Evolutionary conservation across 2,888 invertebrate species (phyloP), one percentile per base, ranked within the genome.

Genomic region (Hydraecia micacea): DNA sequence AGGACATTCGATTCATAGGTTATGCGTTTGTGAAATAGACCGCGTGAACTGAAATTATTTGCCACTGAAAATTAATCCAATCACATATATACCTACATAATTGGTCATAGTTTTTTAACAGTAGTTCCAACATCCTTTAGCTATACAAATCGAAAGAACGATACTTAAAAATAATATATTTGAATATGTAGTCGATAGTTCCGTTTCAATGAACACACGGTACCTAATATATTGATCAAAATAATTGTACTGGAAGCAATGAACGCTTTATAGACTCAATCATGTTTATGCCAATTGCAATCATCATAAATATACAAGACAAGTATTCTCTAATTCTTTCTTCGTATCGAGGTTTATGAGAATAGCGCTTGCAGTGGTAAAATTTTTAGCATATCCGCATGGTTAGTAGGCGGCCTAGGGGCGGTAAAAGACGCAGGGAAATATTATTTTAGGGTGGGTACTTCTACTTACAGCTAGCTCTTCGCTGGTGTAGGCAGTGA

Each of bases 401-500:
- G 28, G n/a, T n/a, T 52, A 13, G 7, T 46, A 9, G 1, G 18
- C 28, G 21, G 21, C 46, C 46, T 28, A 32, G 11, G 7, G 28
- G 7, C n/a, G 21, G 5, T 25, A 32, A 15, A 46, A 21, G 13
- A 36, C 18, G n/a, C 11, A 49, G 21, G 21, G 39, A 77, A 28
- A 25, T 18, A 60, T 28, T 63, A n/a, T 25, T 36, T n/a, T 68
- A 72, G 15, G 1, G 4, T 72, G 9, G 21, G 82, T 90, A 97
- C 98, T 98, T 92, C 81, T 90, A 97, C 98, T 98, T 92, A 98
- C 98, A 95, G 98, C 98, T 95, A 98, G 97, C 94, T 98, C 98
- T 95, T 98, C 98, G 93, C 98, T 98, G 87, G 98, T 97, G 95
- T 98, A 98, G 67, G 98, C 98, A 25, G 98, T 98, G 92, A 98